Evolutionary conservation across 2,797 vertebrate genomes (phyloP).

Genomic region (Galaxias olidus): DNA sequence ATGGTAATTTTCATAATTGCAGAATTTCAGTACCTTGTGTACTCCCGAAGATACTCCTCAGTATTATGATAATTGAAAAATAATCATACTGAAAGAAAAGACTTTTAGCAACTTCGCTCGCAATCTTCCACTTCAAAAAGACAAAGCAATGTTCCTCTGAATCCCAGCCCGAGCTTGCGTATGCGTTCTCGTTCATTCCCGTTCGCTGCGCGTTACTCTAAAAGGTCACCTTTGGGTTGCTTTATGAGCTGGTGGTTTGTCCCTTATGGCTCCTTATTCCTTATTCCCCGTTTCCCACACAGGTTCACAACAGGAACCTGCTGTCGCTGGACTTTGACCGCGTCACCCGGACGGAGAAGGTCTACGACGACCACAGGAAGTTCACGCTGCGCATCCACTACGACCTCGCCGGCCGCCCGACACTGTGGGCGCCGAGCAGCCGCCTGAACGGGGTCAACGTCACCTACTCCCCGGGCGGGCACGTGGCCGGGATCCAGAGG

Average conservation of each 20-base stretch:
- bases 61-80: constrained; percentile 58
- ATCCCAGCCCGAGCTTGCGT: background rate
- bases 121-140: constrained; percentile 40
- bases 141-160: constrained; percentile 11
- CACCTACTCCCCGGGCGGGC: constrained; percentile 90
- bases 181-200: background rate
- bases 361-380: constrained; percentile 98
- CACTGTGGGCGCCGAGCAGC: constrained; percentile 96
- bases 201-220: background rate
- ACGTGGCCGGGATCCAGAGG: constrained; percentile 93
- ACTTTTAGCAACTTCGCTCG: constrained; percentile 41
- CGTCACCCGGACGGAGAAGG: constrained; percentile 96
- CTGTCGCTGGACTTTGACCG: constrained; percentile 96
- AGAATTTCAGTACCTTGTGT: constrained; percentile 54
- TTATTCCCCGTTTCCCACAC: background rate
- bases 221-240: background rate
- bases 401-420: constrained; percentile 91
- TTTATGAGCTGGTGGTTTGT: too few relatives aligned
- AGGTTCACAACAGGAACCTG: constrained; percentile 98
- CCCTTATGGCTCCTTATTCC: background rate
- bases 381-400: constrained; percentile 96
- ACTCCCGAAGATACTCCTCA: constrained; percentile 51
- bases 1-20: constrained; percentile 60
- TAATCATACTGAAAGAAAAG: constrained; percentile 32
- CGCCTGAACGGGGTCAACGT: constrained; percentile 95